Base-by-base conservation (phyloP, 2,797 vertebrate genomes). In the Bradypodion ventrale region DNA sequence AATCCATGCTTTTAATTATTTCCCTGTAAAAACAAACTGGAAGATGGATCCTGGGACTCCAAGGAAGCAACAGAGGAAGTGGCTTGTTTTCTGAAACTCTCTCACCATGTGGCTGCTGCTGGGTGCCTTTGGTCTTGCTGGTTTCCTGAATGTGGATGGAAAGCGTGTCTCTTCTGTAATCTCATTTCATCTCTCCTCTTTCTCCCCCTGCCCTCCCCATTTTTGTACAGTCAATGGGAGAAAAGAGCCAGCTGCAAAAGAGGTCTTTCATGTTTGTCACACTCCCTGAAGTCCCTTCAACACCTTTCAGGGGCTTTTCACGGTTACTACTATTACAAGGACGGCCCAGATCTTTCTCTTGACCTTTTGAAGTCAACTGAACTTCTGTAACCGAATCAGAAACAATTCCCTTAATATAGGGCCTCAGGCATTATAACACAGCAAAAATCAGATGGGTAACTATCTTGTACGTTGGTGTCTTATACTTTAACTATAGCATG, bases 1-100 rank as follows among this genome's bases (percentile, higher is more conserved):
- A 88, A 92, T 93, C 88, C 92, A 84, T 90, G 87, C 91, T 93
- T 96, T 94, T 96, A 96, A 97, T 97, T 92, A 96, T 96, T 96
- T 97, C 96, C 96, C 93, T 95, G 94, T 93, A 91, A 97, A 96
- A 97, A 96, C 95, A 96, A 90, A 89, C 62, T 56, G 49, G 70
- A 91, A 69, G 83, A 93, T 92, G 95, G 94, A 94, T 94, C 90
- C 89, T 32, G 89, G 87, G 78, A 82, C 91, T 87, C 87, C 79
- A 89, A 94, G 94, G 95, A 96, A 96, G 86, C 86, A 91, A 90
- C 87, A 88, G 93, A 96, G 96, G 96, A 97, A 96, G 93, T 40
- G 12, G 90, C 23, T 3, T 94, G 93, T 93, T 95, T 95, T 92
- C 91, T 63, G 75, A 94, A 94, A 93, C 84, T 86, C 89, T 74